A percentile compares a stretch with the other conserved stretches of the same genome.
Evolutionary conservation across 2,888 invertebrate genomes (phyloP).

Genomic region (Microplitis deprimator): DNA sequence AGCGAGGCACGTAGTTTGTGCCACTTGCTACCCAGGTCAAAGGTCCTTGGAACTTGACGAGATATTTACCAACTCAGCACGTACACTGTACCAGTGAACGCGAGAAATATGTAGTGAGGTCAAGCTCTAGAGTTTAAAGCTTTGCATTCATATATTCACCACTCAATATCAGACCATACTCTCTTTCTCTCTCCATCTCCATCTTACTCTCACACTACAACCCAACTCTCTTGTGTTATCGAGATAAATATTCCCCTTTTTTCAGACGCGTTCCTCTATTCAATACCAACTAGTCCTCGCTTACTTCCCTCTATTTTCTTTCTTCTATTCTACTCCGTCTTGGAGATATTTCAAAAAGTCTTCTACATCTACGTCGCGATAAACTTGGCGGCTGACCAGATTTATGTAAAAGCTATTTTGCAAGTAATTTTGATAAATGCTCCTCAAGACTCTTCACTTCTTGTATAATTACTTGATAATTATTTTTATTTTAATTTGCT

Average conservation of each 20-base stretch:
- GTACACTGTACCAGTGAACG: neutral
- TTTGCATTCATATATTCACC: neutral
- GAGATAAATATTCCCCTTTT: neutral
- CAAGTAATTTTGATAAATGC: slow-evolving; percentile 17
- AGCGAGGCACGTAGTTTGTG: slow-evolving; percentile 39
- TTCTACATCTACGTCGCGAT: neutral
- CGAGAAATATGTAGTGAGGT: slow-evolving; percentile 14
- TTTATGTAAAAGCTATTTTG: slow-evolving; percentile 17
- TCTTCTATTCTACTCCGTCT: neutral
- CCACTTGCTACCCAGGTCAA: slow-evolving; percentile 43
- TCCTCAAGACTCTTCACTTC: neutral
- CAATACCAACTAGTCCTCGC: neutral
- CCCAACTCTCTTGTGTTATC: neutral
- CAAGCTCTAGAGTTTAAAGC: slow-evolving; percentile 5
- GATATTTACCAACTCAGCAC: slow-evolving; percentile 23
- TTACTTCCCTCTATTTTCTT: neutral
- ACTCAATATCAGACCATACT: neutral
- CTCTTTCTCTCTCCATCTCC: neutral
- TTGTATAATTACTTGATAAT: neutral
- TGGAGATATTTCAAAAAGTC: neutral
- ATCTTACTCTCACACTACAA: neutral
- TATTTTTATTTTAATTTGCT: neutral
- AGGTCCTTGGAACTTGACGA: slow-evolving; percentile 38
- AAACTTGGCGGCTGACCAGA: slow-evolving; percentile 1
- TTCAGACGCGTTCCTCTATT: neutral